These are phyloP conservation scores for Homarus gammarus DNA, from an alignment of 2,888 invertebrate genomes.

Conservation along the genomic window DNA sequence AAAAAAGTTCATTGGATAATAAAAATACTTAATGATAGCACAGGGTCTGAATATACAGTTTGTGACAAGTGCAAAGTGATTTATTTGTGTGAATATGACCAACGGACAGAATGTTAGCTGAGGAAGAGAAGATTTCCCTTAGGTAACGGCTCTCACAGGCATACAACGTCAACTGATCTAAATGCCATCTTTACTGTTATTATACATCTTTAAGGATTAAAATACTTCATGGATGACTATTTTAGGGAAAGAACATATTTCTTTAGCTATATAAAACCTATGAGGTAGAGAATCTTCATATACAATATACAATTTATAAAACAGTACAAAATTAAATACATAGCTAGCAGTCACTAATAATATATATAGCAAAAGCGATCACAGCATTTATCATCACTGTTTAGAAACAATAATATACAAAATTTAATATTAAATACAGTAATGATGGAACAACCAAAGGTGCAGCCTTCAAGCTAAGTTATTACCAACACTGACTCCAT, in stretches of 20 bases:
- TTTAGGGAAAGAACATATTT: not conserved
- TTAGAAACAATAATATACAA: not conserved
- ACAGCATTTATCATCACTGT: not conserved
- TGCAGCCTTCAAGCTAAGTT: not conserved
- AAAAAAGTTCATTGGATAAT: too few species aligned
- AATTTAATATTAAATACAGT: not conserved
- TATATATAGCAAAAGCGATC: not conserved
- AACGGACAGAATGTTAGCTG: too few species aligned
- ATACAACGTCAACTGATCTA: too few species aligned
- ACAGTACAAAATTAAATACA: not conserved
- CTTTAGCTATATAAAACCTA: not conserved
- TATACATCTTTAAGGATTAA: not conserved
- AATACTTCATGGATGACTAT: not conserved
- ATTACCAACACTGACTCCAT: not conserved
- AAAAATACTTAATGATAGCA: too few species aligned
- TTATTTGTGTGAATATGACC: too few species aligned
- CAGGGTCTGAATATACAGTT: too few species aligned
- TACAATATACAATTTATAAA: not conserved
- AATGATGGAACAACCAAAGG: not conserved
- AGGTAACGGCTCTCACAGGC: too few species aligned
- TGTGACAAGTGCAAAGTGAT: too few species aligned
- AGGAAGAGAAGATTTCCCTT: too few species aligned
- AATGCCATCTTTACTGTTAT: not conserved
- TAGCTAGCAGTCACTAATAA: not conserved
- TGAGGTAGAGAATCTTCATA: constrained; percentile 8